A percentile compares a stretch with the other conserved stretches of the same genome.
Conservation (phyloP, 2,113 vertebrate genomes). For the Uria lomvia region DNA sequence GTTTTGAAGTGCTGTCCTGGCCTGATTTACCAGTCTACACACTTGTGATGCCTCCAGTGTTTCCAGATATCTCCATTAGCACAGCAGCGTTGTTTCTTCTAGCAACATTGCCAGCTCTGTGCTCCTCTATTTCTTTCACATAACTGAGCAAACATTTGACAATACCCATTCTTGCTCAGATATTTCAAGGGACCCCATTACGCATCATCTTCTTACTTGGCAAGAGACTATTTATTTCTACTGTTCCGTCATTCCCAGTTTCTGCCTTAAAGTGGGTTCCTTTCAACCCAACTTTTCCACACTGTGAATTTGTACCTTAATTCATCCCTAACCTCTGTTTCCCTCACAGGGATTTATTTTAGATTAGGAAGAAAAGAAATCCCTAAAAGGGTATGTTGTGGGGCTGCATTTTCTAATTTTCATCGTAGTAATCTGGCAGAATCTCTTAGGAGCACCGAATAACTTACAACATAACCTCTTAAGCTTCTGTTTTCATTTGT, state of each 20-base stretch:
- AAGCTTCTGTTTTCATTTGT: background rate
- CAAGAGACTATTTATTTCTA: background rate
- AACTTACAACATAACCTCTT: background rate
- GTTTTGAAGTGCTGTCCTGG: background rate
- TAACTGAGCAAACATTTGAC: background rate
- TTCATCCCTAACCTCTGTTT: background rate
- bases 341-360: background rate
- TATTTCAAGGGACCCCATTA: background rate
- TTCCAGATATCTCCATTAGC: background rate
- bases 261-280: background rate
- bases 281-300: background rate
- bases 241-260: background rate
- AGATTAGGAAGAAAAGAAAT: background rate
- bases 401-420: background rate
- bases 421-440: background rate
- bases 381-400: background rate
- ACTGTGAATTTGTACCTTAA: background rate
- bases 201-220: background rate
- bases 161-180: background rate
- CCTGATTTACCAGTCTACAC: background rate
- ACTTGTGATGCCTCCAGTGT: background rate
- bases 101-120: background rate
- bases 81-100: background rate
- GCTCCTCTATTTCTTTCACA: background rate
- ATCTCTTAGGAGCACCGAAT: background rate